Conservation (phyloP, 1,140 invertebrate species). For the Lamellibrachia luymesi region DNA sequence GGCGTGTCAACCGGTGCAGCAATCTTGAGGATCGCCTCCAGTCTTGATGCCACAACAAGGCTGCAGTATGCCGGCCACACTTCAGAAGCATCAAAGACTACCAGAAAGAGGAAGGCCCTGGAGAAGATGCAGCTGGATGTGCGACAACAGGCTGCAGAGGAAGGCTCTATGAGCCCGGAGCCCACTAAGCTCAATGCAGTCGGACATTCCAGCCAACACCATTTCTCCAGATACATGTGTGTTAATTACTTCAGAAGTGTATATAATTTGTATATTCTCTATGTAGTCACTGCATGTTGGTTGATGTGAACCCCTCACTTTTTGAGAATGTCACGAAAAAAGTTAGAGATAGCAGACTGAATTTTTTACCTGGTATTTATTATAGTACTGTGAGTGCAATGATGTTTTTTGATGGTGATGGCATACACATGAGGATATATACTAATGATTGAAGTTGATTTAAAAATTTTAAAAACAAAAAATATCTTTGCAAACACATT, state of each 20-base stretch:
- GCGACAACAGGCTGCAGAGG: neutral
- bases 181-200: neutral
- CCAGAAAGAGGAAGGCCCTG: no score
- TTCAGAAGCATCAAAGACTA: no score
- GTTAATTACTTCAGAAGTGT: neutral
- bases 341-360: neutral
- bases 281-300: neutral
- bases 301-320: neutral
- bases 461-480: neutral
- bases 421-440: neutral
- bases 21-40: neutral
- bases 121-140: neutral
- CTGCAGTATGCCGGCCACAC: neutral
- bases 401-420: neutral
- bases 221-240: no score
- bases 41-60: neutral
- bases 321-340: neutral
- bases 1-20: neutral
- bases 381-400: neutral
- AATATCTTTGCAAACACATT: neutral
- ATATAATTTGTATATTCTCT: neutral
- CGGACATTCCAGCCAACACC: no score
- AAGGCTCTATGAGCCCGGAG: neutral
- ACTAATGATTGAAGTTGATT: neutral
- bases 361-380: neutral